phyloP scores from a whole-genome alignment of 2,797 vertebrate genomes.

The Chelonia mydas region DNA sequence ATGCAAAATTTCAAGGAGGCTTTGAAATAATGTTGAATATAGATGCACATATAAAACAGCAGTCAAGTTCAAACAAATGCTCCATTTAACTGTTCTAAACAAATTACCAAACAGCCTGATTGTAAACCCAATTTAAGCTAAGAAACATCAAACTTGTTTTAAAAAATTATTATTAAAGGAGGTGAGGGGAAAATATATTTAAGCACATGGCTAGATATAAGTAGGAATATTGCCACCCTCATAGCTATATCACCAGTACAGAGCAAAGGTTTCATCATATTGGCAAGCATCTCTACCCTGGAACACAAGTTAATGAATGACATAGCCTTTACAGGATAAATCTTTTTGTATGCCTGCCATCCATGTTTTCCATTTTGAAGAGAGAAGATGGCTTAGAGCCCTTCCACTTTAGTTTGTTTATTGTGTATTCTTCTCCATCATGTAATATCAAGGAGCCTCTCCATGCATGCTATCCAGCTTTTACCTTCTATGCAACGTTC shows the following conservation, averaged over 20 bases:
- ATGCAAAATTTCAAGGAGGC: background rate
- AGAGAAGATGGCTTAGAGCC: background rate
- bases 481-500: background rate
- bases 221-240: background rate
- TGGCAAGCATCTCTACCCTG: background rate
- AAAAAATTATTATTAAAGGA: background rate
- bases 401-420: background rate
- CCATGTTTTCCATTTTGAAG: background rate
- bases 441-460: background rate
- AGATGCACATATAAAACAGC: accelerated
- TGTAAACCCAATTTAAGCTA: background rate
- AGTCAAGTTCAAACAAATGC: background rate
- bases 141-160: background rate
- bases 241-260: background rate
- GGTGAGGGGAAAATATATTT: background rate
- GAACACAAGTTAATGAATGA: background rate
- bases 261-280: background rate
- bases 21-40: background rate
- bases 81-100: background rate
- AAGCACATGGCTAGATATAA: background rate
- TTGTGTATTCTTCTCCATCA: background rate
- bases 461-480: background rate
- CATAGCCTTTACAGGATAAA: background rate
- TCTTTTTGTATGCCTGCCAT: background rate
- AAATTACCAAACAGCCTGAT: background rate